phyloP scores from a whole-genome alignment of 2,113 vertebrate species.

The Brachyhypopomus gauderio region DNA sequence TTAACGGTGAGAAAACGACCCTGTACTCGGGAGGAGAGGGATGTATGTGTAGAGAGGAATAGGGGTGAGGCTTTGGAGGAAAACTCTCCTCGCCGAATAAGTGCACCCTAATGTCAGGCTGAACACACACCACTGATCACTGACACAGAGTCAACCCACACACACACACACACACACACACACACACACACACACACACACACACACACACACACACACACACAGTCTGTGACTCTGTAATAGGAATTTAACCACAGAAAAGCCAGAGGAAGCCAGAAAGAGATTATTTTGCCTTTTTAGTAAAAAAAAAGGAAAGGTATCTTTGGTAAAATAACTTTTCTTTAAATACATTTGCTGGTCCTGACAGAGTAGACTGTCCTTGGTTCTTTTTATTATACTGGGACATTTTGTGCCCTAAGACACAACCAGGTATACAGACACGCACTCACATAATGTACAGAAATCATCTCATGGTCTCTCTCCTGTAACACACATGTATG shows the following conservation, averaged over 20 bases:
- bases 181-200: constrained; percentile 55
- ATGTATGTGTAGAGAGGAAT: constrained; percentile 6
- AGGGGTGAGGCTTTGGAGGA: constrained; percentile 26
- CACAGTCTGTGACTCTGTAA: background rate
- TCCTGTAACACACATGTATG: constrained; percentile 22
- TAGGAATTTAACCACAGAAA: too few species aligned
- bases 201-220: background rate
- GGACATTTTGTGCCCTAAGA: constrained; percentile 21
- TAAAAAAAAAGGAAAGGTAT: too few species aligned
- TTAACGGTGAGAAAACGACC: constrained; percentile 43
- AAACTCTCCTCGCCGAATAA: constrained; percentile 41
- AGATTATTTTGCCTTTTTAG: too few species aligned
- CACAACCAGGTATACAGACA: constrained; percentile 14
- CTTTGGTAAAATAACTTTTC: too few species aligned
- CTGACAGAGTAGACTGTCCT: too few species aligned
- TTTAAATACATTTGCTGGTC: too few species aligned
- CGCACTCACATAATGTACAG: constrained; percentile 7
- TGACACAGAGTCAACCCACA: background rate
- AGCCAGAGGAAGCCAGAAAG: too few species aligned
- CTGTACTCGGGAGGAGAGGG: constrained; percentile 27
- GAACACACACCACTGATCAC: constrained; percentile 56
- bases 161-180: background rate
- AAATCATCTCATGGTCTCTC: background rate
- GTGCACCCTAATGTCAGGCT: constrained; percentile 46
- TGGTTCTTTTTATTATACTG: background rate